Base-by-base conservation (phyloP, 2,113 vertebrate species). In the Plecotus auritus region DNA sequence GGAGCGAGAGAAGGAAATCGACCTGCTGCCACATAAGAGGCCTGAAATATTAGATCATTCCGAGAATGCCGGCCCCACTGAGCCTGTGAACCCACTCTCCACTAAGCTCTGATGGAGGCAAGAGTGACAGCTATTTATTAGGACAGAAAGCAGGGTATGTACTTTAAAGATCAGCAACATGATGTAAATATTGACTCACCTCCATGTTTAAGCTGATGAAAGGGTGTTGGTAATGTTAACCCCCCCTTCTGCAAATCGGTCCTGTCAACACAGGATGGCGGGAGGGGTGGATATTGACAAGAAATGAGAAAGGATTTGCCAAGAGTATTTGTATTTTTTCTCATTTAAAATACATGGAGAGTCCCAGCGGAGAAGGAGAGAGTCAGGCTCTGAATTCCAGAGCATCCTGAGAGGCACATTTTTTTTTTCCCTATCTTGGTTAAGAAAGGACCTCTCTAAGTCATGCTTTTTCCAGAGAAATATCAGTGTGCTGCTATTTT, bases 131-230 rank as follows among this genome's bases (percentile, higher is more conserved):
- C 81, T 97, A 95, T 74, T 80, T 94, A 69, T 90, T 96, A 95
- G 64, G 69, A 94, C 83, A 95, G 96, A 97, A 72, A 83, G 97
- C 89, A 66, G 32, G 76, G 23, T 56, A 77, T 89, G 87, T 23
- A 51, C 95, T 96, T 95, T 96, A 74, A 76, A 96, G 93, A 97
- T 96, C 92, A 83, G 61, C 70, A 64, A 59, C 32, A 89, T 96
- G 94, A 97, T 90, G 80, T 93, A 97, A 95, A 95, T 97, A 97
- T 72, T 89, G 87, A 96, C 96, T 95, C 0, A 0, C 64, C 80
- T 97, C 78, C 59, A 23, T 87, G 94, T 96, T 96, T 70, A 95
- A 93, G 61, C 74, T 69, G 88, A 95, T 97, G 95, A 92, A 93
- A 97, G 72, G 17, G 85, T 95, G 81, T 85, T 70, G 94, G 90